Base-by-base conservation (phyloP, 2,113 vertebrate genomes). In the Lycaon pictus region DNA sequence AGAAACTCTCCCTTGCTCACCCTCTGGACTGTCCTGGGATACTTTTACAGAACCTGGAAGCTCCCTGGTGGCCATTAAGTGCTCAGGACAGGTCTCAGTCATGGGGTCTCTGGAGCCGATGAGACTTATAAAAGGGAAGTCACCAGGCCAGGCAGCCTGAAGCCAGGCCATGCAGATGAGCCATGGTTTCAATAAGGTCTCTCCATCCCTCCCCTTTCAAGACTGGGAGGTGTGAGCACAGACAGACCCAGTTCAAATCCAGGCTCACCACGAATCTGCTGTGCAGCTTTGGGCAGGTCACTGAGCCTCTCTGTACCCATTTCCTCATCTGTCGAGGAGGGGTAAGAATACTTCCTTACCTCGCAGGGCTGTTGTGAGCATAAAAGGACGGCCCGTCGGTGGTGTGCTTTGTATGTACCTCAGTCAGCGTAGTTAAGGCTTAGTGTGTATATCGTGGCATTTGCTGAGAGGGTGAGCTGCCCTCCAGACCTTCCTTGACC, bases 161-260 rank as follows among this genome's bases (percentile, higher is more conserved):
- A 20, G 25, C 11, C 25, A 11, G 6, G 6, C 6, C 5, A 0
- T 27, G 9, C 11, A 27, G 6, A 2, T 6, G 79, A 37, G 5
- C 53, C 62, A 0, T 27, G 16, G 76, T 74, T 63, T 63, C 53
- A 4, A 22, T 3, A 20, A 23, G 17, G 8, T 17, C 74, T 32
- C 43, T 37, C 23, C 23, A 0, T 5, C 8, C 85, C 29, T 20
- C 55, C 29, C 29, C 7, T 62, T 43, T 43, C 8, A 19, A 77
- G 96, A 88, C 27, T 1, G 6, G 23, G 22, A 53, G 19, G 51
- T 25, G 2, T 15, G 20, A 23, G 16, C 48, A 22, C 80, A 60
- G 62, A 79, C 6, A 58, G 56, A 19, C 76, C 35, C n/a, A 60
- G 29, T 79, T 77, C 22, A 12, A 16, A 48, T 71, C 43, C 87